Evolutionary conservation across 2,888 invertebrate species (phyloP), one percentile per base, ranked within the genome.

Genomic region (Rhaphigaster nebulosa): DNA sequence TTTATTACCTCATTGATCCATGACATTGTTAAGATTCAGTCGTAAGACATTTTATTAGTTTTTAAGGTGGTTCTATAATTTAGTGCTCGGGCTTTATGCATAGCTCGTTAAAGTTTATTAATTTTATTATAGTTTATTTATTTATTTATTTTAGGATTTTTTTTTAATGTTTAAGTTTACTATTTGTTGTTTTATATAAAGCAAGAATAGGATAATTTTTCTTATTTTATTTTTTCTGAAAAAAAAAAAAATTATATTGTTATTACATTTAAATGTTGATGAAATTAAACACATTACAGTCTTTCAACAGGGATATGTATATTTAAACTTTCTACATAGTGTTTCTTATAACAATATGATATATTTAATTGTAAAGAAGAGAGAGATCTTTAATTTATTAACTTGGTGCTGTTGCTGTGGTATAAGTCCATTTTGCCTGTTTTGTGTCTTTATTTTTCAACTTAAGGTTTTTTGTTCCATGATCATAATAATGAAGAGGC

Each of bases 1-100:
- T 84, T 84, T 84, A 84, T 84, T 84, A 84, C 84, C 84, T 84
- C 84, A 84, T 84, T 45, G 84, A 84, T 84, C 84, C 84, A 84
- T 84, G 84, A 84, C 84, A 84, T 84, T 84, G 84, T 84, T 45
- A 84, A 84, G 84, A 84, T 84, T 84, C 84, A 84, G 84, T 50
- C 84, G 84, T 84, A 84, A 84, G 84, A 84, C 84, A 84, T 84
- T 84, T 84, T 84, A 45, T 26, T 84, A 50, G 84, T 84, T 84
- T 80, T n/a, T 41, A 84, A 45, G 45, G 45, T 76, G 45, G 84
- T 84, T 84, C 84, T 84, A 50, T 45, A 84, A 41, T 45, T 84
- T 76, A 76, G 70, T 76, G 23, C 20, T 20, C 5, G 34, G 20
- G 70, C 70, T 38, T 12, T 76, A 38, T 76, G 3, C 20, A 23